These are phyloP conservation scores for Athalia circularis DNA, from an alignment of 2,888 invertebrate genomes.

Conservation along the genomic window DNA sequence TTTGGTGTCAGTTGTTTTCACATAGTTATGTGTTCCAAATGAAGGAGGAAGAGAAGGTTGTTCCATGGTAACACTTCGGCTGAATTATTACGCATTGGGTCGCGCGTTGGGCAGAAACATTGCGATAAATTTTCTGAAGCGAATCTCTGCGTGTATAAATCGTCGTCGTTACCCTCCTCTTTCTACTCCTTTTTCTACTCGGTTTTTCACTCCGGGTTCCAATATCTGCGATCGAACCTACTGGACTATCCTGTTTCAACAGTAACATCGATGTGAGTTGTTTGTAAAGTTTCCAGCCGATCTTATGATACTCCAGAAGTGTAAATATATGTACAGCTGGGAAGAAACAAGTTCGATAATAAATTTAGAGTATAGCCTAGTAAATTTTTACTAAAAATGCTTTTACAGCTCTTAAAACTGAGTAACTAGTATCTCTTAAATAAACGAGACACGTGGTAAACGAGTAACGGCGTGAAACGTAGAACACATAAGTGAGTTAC, in stretches of 20 bases:
- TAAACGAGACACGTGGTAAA: too few relatives aligned
- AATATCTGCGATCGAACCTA: too few relatives aligned
- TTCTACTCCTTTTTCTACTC: slow-evolving; percentile 13
- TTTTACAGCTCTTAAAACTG: background rate
- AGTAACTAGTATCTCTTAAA: too few relatives aligned
- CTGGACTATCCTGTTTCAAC: too few relatives aligned
- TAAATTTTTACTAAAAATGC: background rate
- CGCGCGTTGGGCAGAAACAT: slow-evolving; percentile 30
- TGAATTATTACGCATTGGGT: slow-evolving; percentile 35
- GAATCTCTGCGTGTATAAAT: slow-evolving; percentile 36
- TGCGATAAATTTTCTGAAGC: slow-evolving; percentile 36
- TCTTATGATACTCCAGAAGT: background rate
- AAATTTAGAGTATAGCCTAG: background rate
- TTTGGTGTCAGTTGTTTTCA: too few relatives aligned
- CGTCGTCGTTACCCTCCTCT: background rate
- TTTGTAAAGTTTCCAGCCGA: slow-evolving; percentile 32
- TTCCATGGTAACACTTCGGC: slow-evolving; percentile 27
- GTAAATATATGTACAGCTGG: background rate
- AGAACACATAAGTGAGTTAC: too few relatives aligned
- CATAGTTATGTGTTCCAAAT: too few relatives aligned
- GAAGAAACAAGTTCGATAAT: slow-evolving; percentile 24
- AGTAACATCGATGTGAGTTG: slow-evolving; percentile 18
- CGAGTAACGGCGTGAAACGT: too few relatives aligned
- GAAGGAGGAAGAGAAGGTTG: background rate
- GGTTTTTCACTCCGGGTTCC: background rate